These are phyloP conservation scores for Callipepla californica DNA, from an alignment of 2,113 vertebrate species.

Conservation along the genomic window DNA sequence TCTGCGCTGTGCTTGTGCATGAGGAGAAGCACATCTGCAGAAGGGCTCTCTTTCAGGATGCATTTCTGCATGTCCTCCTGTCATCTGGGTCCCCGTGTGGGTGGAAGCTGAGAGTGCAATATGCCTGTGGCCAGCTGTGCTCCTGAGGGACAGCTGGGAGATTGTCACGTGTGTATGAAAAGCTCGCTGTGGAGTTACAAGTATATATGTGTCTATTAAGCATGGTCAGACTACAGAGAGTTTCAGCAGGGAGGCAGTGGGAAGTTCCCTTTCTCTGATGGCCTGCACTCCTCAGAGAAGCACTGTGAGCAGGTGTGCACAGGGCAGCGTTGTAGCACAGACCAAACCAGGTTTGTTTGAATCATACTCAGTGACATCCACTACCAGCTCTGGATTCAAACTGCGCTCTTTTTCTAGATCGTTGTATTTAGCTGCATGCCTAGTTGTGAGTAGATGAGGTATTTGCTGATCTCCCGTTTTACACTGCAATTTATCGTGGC, in stretches of 20 bases:
- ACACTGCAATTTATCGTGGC: neutral
- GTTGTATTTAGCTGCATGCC: neutral
- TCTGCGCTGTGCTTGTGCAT: neutral
- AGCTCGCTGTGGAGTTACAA: neutral
- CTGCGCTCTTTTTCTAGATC: neutral
- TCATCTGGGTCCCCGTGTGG: neutral
- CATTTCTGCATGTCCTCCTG: neutral
- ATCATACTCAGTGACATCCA: neutral
- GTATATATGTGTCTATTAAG: neutral
- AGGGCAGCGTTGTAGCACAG: neutral
- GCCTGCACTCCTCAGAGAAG: neutral
- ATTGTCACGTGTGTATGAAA: neutral
- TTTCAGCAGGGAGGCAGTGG: neutral
- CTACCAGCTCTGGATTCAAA: neutral
- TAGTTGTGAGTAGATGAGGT: neutral
- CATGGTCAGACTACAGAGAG: neutral
- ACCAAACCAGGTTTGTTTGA: neutral
- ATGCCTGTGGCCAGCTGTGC: neutral
- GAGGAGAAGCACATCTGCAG: neutral
- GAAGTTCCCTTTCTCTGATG: neutral
- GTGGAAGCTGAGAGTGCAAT: neutral
- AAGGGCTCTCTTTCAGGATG: neutral
- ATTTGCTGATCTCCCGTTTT: neutral
- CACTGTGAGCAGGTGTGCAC: neutral
- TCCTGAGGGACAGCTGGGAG: rapidly evolving